Evolutionary conservation across 2,797 vertebrate genomes (phyloP).

Genomic region (Platalea minor): DNA sequence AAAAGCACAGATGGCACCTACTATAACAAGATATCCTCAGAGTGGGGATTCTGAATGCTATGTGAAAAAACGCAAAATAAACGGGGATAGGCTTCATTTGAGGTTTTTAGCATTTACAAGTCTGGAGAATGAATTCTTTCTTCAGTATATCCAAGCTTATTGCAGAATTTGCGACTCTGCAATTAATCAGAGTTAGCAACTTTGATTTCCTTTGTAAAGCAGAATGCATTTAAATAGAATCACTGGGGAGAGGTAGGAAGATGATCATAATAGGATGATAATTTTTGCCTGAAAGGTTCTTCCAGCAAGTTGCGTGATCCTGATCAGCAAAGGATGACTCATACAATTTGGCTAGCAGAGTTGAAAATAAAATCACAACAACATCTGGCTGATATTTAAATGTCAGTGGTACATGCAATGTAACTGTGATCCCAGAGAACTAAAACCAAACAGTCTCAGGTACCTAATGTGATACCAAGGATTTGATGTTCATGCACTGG

Average conservation of each 20-base stretch:
- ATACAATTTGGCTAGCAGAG: background rate
- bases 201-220: background rate
- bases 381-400: slow-evolving; percentile 50
- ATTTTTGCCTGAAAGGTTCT: slow-evolving; percentile 17
- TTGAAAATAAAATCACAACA: slow-evolving; percentile 1
- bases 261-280: background rate
- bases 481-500: background rate
- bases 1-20: background rate
- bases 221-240: background rate
- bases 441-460: background rate
- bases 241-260: background rate
- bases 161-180: background rate
- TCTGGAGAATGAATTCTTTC: background rate
- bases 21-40: background rate
- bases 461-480: background rate
- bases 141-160: background rate
- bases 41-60: background rate
- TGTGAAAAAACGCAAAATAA: background rate
- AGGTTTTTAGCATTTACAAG: background rate
- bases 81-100: background rate
- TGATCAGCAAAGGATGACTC: background rate
- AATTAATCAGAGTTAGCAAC: background rate
- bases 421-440: background rate
- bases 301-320: background rate
- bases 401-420: background rate